Evolutionary conservation across 1,140 invertebrate species (phyloP).

Genomic region (Papilio aristodemus): DNA sequence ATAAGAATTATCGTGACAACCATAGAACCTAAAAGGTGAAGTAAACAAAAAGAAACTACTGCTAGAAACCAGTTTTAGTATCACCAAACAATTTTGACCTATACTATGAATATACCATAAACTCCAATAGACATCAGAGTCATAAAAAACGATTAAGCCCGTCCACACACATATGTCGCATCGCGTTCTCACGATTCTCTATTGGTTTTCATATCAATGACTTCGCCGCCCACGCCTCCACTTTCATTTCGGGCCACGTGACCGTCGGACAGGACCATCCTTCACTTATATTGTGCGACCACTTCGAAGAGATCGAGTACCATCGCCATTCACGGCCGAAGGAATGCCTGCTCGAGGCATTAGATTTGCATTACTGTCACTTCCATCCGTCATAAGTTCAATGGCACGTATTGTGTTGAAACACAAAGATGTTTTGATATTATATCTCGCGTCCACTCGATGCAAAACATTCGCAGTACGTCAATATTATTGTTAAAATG

Average conservation of each 20-base stretch:
- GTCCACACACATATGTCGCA: constrained; percentile 6
- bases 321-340: constrained; percentile 43
- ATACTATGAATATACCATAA: constrained; percentile 4
- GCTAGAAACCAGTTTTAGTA: constrained; percentile 1
- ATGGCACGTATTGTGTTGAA: constrained; percentile 23
- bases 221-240: constrained; percentile 63
- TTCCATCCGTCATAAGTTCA: constrained; percentile 50
- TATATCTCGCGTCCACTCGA: constrained; percentile 17
- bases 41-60: constrained; percentile 17
- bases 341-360: constrained; percentile 52
- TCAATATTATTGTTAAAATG: constrained; percentile 22
- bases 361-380: constrained; percentile 63
- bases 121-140: constrained; percentile 3
- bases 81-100: constrained; percentile 3
- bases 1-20: neutral
- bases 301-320: constrained; percentile 48
- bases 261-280: constrained; percentile 55
- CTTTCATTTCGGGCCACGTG: constrained; percentile 68
- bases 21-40: neutral
- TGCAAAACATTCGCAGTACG: constrained; percentile 18
- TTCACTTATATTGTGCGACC: constrained; percentile 54
- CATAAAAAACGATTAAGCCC: constrained; percentile 22
- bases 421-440: constrained; percentile 21
- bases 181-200: constrained; percentile 45
- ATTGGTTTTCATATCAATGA: constrained; percentile 46